phyloP scores from a whole-genome alignment of 1,140 invertebrate species.

The Lordiphosa collinella region DNA sequence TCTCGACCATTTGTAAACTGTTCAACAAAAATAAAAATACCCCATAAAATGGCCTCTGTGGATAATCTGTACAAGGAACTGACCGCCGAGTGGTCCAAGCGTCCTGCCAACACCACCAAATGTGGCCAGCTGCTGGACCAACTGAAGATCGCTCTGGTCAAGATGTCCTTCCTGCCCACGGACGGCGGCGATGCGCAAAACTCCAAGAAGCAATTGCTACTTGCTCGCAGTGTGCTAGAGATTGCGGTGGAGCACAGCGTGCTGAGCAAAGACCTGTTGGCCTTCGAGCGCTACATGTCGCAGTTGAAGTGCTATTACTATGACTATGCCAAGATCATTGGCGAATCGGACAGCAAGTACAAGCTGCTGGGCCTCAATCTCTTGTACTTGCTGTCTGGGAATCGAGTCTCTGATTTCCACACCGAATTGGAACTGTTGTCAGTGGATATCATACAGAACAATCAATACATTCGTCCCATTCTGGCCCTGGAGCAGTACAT shows the following conservation, averaged over 20 bases:
- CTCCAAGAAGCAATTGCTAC: conserved; percentile 87
- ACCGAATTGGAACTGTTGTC: conserved; percentile 98
- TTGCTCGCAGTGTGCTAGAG: conserved; percentile 95
- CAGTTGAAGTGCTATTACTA: conserved; percentile 99
- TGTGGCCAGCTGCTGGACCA: conserved; percentile 87
- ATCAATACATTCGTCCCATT: conserved; percentile 97
- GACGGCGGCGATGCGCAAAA: conserved; percentile 87
- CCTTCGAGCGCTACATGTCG: conserved; percentile 97
- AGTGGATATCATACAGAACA: conserved; percentile 93
- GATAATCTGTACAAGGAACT: conserved; percentile 86
- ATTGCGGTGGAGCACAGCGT: conserved; percentile 98
- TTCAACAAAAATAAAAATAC: conserved; percentile 10
- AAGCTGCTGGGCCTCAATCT: conserved; percentile 97
- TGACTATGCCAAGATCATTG: conserved; percentile 94
- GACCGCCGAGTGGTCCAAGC: conserved; percentile 87
- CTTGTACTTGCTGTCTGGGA: conserved; percentile 96
- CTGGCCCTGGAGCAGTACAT: conserved; percentile 98
- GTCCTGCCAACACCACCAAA: conserved; percentile 85
- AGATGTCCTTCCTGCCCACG: conserved; percentile 92
- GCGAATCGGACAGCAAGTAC: conserved; percentile 97
- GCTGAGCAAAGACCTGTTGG: conserved; percentile 92
- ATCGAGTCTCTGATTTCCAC: conserved; percentile 98
- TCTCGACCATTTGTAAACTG: conserved; percentile 19
- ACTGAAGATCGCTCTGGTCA: conserved; percentile 91
- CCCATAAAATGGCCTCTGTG: conserved; percentile 77